Evolutionary conservation across 1,140 invertebrate species (phyloP), one percentile per base, ranked within the genome.

Genomic region (Zeugodacus cucurbitae): DNA sequence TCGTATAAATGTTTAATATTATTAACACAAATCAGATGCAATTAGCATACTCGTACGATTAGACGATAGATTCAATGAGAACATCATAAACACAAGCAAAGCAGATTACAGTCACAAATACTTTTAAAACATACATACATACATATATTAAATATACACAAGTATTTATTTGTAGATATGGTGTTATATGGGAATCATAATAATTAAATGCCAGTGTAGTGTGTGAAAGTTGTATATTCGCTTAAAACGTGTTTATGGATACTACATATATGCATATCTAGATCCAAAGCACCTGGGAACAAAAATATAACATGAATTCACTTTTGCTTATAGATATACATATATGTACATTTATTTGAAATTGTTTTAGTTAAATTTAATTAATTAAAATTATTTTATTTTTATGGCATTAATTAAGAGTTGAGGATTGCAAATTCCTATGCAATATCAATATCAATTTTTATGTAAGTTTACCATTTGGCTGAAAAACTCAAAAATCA

Each of bases 21-120:
- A 74, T 37, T 32, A 37, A 74, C 34, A 74, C 20, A 74, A 37
- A 74, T 74, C 67, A 74, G 34, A 74, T 74, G 34, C 34, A 67
- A 34, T 29, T 26, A 82, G 74, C 74, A 48, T 82, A 82, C 74
- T 82, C 74, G 41, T 82, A 82, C 74, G 74, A 82, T 48, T 82
- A 82, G 74, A 54, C 37, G 74, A 82, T 41, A 74, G 67, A 74
- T 32, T 74, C 67, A 82, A 82, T 82, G 41, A 82, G 44, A 82
- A 82, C 41, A 82, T 41, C 41, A 54, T 44, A 82, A 82, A 82
- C 41, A 48, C 74, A 82, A 82, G 74, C 74, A 82, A 82, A 82
- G 74, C 74, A 48, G 74, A 48, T 54, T 48, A 82, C 74, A 29
- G 34, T 82, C 41, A 82, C 41, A 26, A 82, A 82, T 82, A 82